Base-by-base conservation (phyloP, 1,140 invertebrate genomes). In the Triops longicaudatus region DNA sequence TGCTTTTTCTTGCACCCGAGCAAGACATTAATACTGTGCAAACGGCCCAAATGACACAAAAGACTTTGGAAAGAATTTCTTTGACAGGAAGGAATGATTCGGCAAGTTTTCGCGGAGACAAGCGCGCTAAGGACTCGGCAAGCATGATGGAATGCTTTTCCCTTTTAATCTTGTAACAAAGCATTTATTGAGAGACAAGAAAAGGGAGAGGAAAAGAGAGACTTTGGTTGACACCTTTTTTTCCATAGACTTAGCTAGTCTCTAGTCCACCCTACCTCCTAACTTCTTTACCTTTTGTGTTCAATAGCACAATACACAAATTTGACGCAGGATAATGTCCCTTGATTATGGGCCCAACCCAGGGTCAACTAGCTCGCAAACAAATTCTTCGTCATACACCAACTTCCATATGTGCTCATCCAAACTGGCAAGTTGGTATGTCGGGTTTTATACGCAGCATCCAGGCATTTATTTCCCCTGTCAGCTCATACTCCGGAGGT, bases 21-120 rank as follows among this genome's bases (percentile, higher is more conserved):
- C 31, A 37, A 37, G 31, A 37, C 31, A 37, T 37, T 37, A 37
- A 37, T 37, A 37, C 31, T 37, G 31, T 37, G 7, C 31, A 37
- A 37, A 37, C 31, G 31, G 31, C 31, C 31, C 2, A 37, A 37
- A 37, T 37, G 31, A 37, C 31, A 37, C 31, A 37, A 37, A 37
- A 37, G 31, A 37, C 31, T 37, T 37, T 7, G 31, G 31, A 37
- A 37, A 37, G 31, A 37, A 37, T 63, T 63, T 63, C 14, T n/a
- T 17, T 22, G 7, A n/a, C 14, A 63, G 50, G 22, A 63, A 63
- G 22, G 50, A 22, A 63, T 63, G 50, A 63, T 63, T 63, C 50
- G 50, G 50, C 50, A 63, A 63, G 50, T 63, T 63, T 63, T 22
- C 50, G 50, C 50, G 50, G 50, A n/a, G 50, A 63, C 50, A 63